Percentiles rank a stretch among this genome's conserved stretches.
These are phyloP conservation scores for Coturnix japonica DNA, from an alignment of 2,113 vertebrate species.

Conservation along the genomic window DNA sequence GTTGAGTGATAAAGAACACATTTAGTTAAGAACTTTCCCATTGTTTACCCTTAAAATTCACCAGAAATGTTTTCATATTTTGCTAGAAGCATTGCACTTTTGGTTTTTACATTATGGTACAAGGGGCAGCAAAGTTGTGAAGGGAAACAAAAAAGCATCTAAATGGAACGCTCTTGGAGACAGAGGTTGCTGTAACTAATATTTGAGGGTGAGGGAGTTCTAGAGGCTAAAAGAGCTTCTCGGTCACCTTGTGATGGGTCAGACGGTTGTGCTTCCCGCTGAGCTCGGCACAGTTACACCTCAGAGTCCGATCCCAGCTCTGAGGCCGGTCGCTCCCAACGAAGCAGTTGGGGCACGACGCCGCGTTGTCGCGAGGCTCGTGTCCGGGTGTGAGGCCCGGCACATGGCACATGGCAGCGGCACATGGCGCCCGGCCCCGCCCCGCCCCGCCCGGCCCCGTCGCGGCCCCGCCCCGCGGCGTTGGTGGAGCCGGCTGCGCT, in stretches of 20 bases:
- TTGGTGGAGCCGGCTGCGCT: no score
- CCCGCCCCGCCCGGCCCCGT: no score
- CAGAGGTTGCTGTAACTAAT: neutral
- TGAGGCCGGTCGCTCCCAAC: no score
- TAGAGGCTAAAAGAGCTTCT: neutral
- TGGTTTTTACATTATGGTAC: neutral
- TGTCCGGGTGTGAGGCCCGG: no score
- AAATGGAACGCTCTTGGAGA: neutral
- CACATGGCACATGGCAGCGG: neutral
- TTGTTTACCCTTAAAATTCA: neutral
- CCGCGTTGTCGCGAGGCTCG: no score
- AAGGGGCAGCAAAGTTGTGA: neutral
- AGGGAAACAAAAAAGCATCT: neutral
- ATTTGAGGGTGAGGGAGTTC: accelerated
- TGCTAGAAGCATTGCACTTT: neutral
- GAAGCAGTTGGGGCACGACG: no score
- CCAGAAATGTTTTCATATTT: neutral
- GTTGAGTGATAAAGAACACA: neutral
- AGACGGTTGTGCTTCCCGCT: no score
- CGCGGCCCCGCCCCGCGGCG: neutral
- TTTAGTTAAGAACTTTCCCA: neutral
- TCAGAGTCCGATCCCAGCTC: no score
- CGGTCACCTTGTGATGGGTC: neutral
- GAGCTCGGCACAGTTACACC: no score
- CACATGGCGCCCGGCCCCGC: neutral